A percentile compares a stretch with the other conserved stretches of the same genome.
These are phyloP conservation scores for Archips xylosteana DNA, from an alignment of 2,888 invertebrate species.

Conservation along the genomic window DNA sequence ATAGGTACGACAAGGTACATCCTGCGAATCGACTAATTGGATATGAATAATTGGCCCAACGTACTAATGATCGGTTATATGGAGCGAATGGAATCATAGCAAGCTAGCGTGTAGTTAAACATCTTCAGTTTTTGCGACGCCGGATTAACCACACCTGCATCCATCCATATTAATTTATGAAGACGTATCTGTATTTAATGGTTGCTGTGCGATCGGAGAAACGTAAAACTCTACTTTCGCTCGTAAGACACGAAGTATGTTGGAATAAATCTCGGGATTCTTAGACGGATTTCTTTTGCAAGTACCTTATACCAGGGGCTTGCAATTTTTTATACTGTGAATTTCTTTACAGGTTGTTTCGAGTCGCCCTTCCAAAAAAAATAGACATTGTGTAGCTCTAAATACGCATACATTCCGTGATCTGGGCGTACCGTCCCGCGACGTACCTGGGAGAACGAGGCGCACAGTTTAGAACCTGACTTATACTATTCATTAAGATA, in stretches of 20 bases:
- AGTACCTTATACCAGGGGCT: background rate
- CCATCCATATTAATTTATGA: slow-evolving; percentile 25
- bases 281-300: slow-evolving; percentile 28
- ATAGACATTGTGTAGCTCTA: no score
- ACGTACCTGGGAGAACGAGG: no score
- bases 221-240: slow-evolving; percentile 30
- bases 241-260: slow-evolving; percentile 19
- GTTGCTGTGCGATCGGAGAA: slow-evolving; percentile 15
- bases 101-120: slow-evolving; percentile 53
- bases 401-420: no score
- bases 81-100: slow-evolving; percentile 57
- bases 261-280: slow-evolving; percentile 23
- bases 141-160: slow-evolving; percentile 48
- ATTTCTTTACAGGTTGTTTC: no score
- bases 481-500: background rate
- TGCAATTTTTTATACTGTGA: no score
- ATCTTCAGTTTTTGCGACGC: slow-evolving; percentile 54
- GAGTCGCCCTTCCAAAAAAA: no score
- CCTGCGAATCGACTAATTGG: slow-evolving; percentile 74
- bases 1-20: slow-evolving; percentile 49
- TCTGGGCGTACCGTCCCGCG: no score
- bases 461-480: no score
- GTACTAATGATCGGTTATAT: slow-evolving; percentile 63
- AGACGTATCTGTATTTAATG: slow-evolving; percentile 28
- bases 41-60: slow-evolving; percentile 73